Evolutionary conservation across 2,888 invertebrate genomes (phyloP), one percentile per base, ranked within the genome.

Genomic region (Scaptomyza reducta): DNA sequence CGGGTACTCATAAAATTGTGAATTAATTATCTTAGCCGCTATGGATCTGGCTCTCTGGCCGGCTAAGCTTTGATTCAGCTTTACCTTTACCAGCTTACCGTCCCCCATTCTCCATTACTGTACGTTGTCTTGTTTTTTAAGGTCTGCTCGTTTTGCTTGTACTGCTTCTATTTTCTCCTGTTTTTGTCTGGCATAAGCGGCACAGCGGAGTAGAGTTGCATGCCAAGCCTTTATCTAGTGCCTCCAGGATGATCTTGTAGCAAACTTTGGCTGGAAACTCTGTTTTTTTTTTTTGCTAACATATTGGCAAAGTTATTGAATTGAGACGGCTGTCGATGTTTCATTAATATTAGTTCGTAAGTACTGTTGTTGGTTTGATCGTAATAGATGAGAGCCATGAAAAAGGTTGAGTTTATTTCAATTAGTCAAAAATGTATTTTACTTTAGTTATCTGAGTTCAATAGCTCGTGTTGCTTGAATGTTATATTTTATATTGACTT

Each of bases 11-110:
- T 44, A 44, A 65, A 70, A 71, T 85, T 78, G 75, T 75, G 82
- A 87, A 82, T 82, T 84, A 81, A 87, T 81, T 84, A 77, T 77
- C 57, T 59, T 54, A 55, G 66, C 47, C 45, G 18, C 46, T 18
- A 47, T 11, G 13, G 33, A 33, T 60, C 62, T 18, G 11, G 33
- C 33, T 62, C 64, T 31, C 10, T 29, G 63, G 18, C 22, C 29
- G 31, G 31, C 22, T 65, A 33, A 42, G 16, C 33, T 54, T 27
- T 7, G 27, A 10, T 31, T 31, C 31, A 11, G 27, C 33, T 33
- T 16, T 11, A 10, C 7, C 25, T 45, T 18, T 14, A 18, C 35
- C 10, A n/a, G n/a, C n/a, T n/a, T 1, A 14, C 7, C 9, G 2
- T 31, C 9, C 11, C 3, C 22, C 22, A 22, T 2, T 22, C 33